phyloP scores from a whole-genome alignment of 2,888 invertebrate species.

The Ophioninae sp. region DNA sequence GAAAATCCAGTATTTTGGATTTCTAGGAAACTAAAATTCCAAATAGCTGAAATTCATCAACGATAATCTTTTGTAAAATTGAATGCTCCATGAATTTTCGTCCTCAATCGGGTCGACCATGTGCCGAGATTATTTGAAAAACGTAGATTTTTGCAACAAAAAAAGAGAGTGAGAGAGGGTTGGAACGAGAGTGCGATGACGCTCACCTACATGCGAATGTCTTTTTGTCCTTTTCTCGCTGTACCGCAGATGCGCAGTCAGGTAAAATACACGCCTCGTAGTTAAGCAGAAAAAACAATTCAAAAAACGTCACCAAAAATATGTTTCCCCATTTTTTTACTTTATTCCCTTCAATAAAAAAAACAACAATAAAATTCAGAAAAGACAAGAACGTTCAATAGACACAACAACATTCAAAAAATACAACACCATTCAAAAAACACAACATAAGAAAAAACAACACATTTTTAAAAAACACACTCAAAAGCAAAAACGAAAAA shows the following conservation, averaged over 20 bases:
- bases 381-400: neutral
- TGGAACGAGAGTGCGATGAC: constrained; percentile 54
- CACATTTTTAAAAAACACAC: neutral
- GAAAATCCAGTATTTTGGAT: no score
- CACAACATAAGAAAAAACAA: constrained; percentile 45
- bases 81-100: neutral
- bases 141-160: constrained; percentile 12
- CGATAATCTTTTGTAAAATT: neutral
- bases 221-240: constrained; percentile 79
- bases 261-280: constrained; percentile 73
- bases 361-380: constrained; percentile 46
- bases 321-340: constrained; percentile 51
- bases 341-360: constrained; percentile 19
- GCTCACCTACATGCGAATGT: constrained; percentile 68
- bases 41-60: no score
- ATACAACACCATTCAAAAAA: neutral
- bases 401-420: neutral
- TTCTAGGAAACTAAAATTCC: no score
- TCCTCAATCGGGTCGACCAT: constrained; percentile 26
- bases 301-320: constrained; percentile 46
- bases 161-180: constrained; percentile 10
- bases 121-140: constrained; percentile 16
- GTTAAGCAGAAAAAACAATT: constrained; percentile 41
- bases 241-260: constrained; percentile 80
- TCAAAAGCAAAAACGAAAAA: neutral